A percentile compares a stretch with the other conserved stretches of the same genome.
Evolutionary conservation across 2,888 invertebrate genomes (phyloP).

Genomic region (Pammene aurita): DNA sequence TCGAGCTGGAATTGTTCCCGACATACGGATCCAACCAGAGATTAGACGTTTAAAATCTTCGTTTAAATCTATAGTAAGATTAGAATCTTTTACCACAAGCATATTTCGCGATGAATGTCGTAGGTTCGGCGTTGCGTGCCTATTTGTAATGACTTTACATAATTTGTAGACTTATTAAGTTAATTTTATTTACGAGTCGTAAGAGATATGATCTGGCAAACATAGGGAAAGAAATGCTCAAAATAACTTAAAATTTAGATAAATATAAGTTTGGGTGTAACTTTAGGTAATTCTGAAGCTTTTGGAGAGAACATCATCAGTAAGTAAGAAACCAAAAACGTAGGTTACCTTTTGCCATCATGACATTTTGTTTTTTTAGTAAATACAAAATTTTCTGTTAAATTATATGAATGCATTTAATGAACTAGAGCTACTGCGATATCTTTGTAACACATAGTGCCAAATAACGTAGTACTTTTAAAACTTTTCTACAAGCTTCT

Average conservation of each 20-base stretch:
- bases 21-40: constrained; percentile 71
- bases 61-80: constrained; percentile 77
- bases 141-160: constrained; percentile 75
- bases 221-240: constrained; percentile 72
- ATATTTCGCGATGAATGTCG: constrained; percentile 83
- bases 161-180: constrained; percentile 77
- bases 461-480: constrained; percentile 77
- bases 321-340: constrained; percentile 75
- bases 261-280: constrained; percentile 59
- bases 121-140: constrained; percentile 71
- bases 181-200: constrained; percentile 78
- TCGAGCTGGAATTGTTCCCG: constrained; percentile 63
- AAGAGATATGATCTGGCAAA: constrained; percentile 76
- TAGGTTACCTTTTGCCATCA: constrained; percentile 82
- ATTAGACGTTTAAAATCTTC: constrained; percentile 75
- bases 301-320: constrained; percentile 55
- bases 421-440: constrained; percentile 58
- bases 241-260: constrained; percentile 67
- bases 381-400: constrained; percentile 64
- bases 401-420: constrained; percentile 57
- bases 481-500: constrained; percentile 71
- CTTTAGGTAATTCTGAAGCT: constrained; percentile 60
- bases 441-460: constrained; percentile 74
- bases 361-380: constrained; percentile 65
- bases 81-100: constrained; percentile 78